Evolutionary conservation across 35 echinoderm and acorn worm genomes (phyloP), one percentile per base, ranked within the genome.

Genomic region (Heliocidaris tuberculata): DNA sequence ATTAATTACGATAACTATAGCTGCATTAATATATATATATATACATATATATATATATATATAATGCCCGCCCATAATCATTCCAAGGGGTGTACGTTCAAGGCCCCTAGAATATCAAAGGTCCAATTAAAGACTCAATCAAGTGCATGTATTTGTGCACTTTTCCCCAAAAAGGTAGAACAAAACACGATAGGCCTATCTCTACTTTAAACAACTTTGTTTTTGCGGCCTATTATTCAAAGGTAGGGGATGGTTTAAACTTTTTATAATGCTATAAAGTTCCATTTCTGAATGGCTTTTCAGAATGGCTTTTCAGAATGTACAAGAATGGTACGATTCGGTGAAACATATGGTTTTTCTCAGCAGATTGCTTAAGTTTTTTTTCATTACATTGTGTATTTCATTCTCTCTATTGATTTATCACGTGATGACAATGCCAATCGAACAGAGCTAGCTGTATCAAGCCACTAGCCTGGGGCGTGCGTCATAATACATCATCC

Each of bases 351-450:
- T 78, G 65, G 19, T 78, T 78, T 78, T 78, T 78, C 65, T 78
- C 65, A 78, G 59, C 59, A 60, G 59, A 60, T 19, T 60, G 59
- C 59, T 60, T 7, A 12, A 15, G 59, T 60, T 60, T 60, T 60
- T 60, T 9, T 9, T 78, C 7, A n/a, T 78, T 78, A 1, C 65
- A 78, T 78, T 78, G n/a, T n/a, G n/a, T n/a, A n/a, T n/a, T n/a
- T n/a, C n/a, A n/a, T n/a, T n/a, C n/a, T 78, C 65, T 78, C 27
- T 78, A 78, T 78, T 78, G 65, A 78, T 78, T 78, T 78, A 78
- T 78, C 65, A 78, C 65, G 21, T n/a, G 65, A 24, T 78, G 65
- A 78, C 65, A 78, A 78, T 78, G 65, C 65, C 65, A 27, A 78
- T 78, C 65, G 65, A 78, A 78, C 7, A 78, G 65, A 27, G 19